A percentile compares a stretch with the other conserved stretches of the same genome.
Conservation (phyloP, 1,140 invertebrate species). For the Tetraneura akinire region DNA sequence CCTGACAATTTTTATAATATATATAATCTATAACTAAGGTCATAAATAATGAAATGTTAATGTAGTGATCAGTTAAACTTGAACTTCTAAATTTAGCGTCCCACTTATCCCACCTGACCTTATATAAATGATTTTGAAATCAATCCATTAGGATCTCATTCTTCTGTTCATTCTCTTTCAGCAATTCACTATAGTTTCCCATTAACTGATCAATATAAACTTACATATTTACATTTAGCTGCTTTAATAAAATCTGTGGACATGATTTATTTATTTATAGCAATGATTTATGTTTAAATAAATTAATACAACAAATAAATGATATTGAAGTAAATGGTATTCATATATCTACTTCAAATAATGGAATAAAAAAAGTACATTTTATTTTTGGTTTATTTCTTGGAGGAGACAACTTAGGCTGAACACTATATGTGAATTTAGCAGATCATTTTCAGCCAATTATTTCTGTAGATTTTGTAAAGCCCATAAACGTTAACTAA, state of each 20-base stretch:
- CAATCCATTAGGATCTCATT: background rate
- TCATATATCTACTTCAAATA: background rate
- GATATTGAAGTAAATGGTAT: background rate
- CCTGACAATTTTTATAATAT: too few relatives aligned
- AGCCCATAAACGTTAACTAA: background rate
- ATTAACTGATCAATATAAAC: background rate
- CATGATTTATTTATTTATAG: background rate
- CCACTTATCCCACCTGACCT: too few relatives aligned
- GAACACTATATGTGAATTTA: background rate
- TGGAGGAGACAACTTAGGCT: background rate
- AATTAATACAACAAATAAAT: background rate
- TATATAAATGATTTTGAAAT: conserved; percentile 6
- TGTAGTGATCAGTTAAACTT: too few relatives aligned
- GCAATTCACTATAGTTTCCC: background rate
- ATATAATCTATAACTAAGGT: too few relatives aligned
- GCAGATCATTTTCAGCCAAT: background rate
- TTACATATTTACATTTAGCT: background rate
- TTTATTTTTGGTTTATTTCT: background rate
- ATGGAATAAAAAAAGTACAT: background rate
- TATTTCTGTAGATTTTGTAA: background rate
- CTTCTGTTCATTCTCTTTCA: background rate
- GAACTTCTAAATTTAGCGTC: too few relatives aligned
- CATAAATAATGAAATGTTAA: too few relatives aligned
- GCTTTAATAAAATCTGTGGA: background rate
- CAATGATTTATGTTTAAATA: background rate